Conservation (phyloP, 2,113 vertebrate species). For the Noturus placidus region DNA sequence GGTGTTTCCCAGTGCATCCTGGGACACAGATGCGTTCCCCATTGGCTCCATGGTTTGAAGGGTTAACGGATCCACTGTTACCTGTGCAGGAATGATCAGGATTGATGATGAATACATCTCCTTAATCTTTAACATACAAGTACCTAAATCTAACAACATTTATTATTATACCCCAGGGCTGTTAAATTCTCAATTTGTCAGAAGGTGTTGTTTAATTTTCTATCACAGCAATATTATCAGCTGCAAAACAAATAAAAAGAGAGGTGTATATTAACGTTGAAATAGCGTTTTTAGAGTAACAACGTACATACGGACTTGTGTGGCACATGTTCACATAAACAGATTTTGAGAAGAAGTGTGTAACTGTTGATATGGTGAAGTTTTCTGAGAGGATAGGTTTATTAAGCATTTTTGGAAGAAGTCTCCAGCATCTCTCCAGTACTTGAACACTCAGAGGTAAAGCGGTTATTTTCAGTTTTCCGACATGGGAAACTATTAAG, state of each 20-base stretch:
- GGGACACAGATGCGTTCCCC: conserved; percentile 72
- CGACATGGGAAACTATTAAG: not conserved
- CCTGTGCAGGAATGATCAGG: conserved; percentile 53
- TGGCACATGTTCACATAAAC: not conserved
- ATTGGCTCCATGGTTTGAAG: conserved; percentile 74
- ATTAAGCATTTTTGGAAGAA: not conserved
- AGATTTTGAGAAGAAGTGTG: not conserved
- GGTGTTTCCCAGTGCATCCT: conserved; percentile 81
- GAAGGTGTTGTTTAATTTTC: not conserved
- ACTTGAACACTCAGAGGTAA: not conserved
- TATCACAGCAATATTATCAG: not conserved
- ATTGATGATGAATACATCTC: not conserved
- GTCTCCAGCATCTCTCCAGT: not conserved
- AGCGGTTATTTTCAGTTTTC: no score
- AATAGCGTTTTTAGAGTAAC: not conserved
- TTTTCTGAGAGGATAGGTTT: not conserved
- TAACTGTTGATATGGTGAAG: not conserved
- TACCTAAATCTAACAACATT: not conserved
- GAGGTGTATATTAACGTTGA: not conserved
- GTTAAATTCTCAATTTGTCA: not conserved
- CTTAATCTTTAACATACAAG: not conserved
- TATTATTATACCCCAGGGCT: not conserved
- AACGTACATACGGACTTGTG: not conserved
- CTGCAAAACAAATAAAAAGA: not conserved
- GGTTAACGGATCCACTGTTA: conserved; percentile 70